Evolutionary conservation across 2,888 invertebrate genomes (phyloP).

Genomic region (Nymphalis c-album): DNA sequence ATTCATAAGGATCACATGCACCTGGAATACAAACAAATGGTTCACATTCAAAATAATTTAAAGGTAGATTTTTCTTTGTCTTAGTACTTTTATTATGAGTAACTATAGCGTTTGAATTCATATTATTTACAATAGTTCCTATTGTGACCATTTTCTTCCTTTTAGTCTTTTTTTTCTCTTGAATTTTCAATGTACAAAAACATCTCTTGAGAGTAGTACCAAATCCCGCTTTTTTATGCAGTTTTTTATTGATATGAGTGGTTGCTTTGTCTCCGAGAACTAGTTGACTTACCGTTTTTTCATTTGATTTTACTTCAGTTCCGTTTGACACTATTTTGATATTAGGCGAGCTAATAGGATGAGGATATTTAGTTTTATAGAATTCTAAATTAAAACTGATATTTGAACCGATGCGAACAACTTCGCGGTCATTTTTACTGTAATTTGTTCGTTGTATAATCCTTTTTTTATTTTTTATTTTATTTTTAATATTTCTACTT

Average conservation of each 20-base stretch:
- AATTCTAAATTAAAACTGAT: slow-evolving; percentile 43
- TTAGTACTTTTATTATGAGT: slow-evolving; percentile 31
- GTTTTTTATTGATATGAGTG: slow-evolving; percentile 14
- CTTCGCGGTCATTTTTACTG: slow-evolving; percentile 25
- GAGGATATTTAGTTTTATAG: slow-evolving; percentile 34
- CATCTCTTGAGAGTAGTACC: slow-evolving; percentile 46
- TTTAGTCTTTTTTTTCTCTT: slow-evolving; percentile 35
- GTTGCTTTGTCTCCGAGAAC: slow-evolving; percentile 30
- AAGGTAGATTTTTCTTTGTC: slow-evolving; percentile 21
- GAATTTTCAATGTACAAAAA: slow-evolving; percentile 49
- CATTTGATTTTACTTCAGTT: slow-evolving; percentile 12
- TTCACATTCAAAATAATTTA: slow-evolving; percentile 43
- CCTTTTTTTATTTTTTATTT: slow-evolving; percentile 22
- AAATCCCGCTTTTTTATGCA: slow-evolving; percentile 36
- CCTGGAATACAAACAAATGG: slow-evolving; percentile 42
- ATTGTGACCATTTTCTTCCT: slow-evolving; percentile 21
- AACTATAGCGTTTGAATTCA: slow-evolving; percentile 6
- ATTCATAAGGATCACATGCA: slow-evolving; percentile 42
- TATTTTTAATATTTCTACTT: slow-evolving; percentile 9
- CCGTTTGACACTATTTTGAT: slow-evolving; percentile 15
- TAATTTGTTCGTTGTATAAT: slow-evolving; percentile 12
- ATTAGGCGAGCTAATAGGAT: neutral
- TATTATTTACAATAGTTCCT: slow-evolving; percentile 16
- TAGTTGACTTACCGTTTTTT: slow-evolving; percentile 17
- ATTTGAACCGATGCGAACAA: slow-evolving; percentile 40